Conservation (phyloP, 2,113 vertebrate genomes). For the Collichthys lucidus region DNA sequence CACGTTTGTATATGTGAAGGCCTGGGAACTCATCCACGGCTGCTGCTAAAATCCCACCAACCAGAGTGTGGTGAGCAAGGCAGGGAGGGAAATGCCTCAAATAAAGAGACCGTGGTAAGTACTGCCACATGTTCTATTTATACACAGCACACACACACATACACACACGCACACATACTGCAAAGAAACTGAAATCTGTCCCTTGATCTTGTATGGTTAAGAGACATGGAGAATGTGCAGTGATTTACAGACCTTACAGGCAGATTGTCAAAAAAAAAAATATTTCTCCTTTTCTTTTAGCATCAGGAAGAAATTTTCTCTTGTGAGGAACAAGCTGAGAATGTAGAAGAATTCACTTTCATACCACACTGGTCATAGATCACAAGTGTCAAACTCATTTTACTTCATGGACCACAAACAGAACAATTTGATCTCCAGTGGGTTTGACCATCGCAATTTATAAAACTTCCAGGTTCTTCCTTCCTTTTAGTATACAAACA, state of each 20-base stretch:
- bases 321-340: background rate
- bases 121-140: constrained; percentile 83
- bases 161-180: constrained; percentile 10
- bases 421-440: no score
- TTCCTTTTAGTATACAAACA: no score
- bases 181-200: constrained; percentile 47
- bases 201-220: constrained; percentile 49
- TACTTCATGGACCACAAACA: no score
- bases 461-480: no score
- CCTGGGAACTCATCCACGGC: constrained; percentile 65
- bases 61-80: constrained; percentile 49
- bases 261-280: constrained; percentile 15
- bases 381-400: no score
- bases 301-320: constrained; percentile 27
- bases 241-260: constrained; percentile 8
- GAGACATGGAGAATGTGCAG: constrained; percentile 47
- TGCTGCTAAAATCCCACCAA: constrained; percentile 55
- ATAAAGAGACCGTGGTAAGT: constrained; percentile 75
- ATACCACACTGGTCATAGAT: background rate
- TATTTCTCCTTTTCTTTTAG: constrained; percentile 14
- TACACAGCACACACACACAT: constrained; percentile 37
- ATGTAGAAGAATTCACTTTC: background rate
- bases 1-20: constrained; percentile 35
- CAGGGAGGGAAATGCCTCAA: constrained; percentile 76
- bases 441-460: no score